These are phyloP conservation scores for Pitta sordida DNA, from an alignment of 2,113 vertebrate species.

Conservation along the genomic window DNA sequence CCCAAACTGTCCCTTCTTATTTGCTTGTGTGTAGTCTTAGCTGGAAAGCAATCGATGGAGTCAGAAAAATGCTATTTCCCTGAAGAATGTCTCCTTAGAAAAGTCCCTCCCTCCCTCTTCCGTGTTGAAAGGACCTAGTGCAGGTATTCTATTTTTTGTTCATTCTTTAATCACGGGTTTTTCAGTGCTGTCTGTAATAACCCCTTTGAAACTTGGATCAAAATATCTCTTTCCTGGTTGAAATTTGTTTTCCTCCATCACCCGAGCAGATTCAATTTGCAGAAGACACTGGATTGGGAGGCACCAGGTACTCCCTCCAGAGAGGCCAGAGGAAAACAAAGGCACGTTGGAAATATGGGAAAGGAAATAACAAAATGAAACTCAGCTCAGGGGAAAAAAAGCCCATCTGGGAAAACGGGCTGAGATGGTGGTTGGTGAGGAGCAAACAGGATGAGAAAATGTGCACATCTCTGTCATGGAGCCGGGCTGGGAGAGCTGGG, in stretches of 20 bases:
- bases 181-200: slow-evolving; percentile 5
- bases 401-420: background rate
- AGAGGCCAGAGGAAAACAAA: background rate
- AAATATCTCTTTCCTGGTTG: background rate
- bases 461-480: background rate
- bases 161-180: background rate
- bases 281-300: background rate
- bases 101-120: background rate
- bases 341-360: background rate
- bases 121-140: background rate
- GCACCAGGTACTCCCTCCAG: background rate
- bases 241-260: slow-evolving; percentile 9
- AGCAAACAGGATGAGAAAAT: background rate
- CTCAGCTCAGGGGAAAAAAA: background rate
- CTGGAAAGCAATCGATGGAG: background rate
- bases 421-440: background rate
- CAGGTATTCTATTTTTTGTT: background rate
- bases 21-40: background rate
- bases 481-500: background rate
- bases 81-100: background rate
- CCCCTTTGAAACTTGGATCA: slow-evolving; percentile 9
- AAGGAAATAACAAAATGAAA: background rate
- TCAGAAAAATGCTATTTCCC: background rate
- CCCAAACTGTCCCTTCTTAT: background rate
- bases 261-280: background rate